Conservation (phyloP, 2,888 invertebrate species). For the Drosophila neonasuta region DNA sequence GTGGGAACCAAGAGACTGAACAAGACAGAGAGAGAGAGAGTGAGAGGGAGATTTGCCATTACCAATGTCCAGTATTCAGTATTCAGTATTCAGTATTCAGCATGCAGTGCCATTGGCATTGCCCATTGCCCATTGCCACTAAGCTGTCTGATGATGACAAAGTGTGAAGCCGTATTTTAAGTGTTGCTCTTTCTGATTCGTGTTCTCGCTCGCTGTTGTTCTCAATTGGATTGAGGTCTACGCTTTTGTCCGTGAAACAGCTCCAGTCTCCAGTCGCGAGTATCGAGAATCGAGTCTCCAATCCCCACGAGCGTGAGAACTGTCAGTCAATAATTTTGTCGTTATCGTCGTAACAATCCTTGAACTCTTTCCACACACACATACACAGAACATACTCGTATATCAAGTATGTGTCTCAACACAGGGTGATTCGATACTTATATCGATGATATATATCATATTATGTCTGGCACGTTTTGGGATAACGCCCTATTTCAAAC, state of each 20-base stretch:
- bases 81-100: conserved; percentile 9
- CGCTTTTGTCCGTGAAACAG: conserved; percentile 10
- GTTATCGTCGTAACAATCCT: conserved; percentile 73
- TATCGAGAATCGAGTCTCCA: background rate
- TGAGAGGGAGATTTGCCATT: conserved; percentile 18
- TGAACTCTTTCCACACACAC: conserved; percentile 56
- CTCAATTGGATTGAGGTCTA: conserved; percentile 16
- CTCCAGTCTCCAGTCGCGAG: background rate
- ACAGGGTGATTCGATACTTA: conserved; percentile 11
- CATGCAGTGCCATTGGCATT: conserved; percentile 23
- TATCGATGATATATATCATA: conserved; percentile 11
- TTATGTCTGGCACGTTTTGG: conserved; percentile 63
- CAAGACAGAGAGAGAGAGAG: background rate
- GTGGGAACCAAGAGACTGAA: background rate
- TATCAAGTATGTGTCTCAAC: conserved; percentile 19
- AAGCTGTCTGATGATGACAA: conserved; percentile 75
- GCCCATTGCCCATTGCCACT: conserved; percentile 37
- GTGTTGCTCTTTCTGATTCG: conserved; percentile 41
- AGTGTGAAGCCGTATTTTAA: conserved; percentile 73
- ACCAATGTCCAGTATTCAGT: conserved; percentile 24
- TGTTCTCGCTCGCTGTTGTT: conserved; percentile 6
- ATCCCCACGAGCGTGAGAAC: conserved; percentile 67
- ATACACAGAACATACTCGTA: conserved; percentile 24
- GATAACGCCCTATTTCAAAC: conserved; percentile 65
- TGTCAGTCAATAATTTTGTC: conserved; percentile 72